Percentiles rank a stretch among this genome's conserved stretches.
Evolutionary conservation across 2,113 vertebrate genomes (phyloP).

Genomic region (Microtus oregoni): DNA sequence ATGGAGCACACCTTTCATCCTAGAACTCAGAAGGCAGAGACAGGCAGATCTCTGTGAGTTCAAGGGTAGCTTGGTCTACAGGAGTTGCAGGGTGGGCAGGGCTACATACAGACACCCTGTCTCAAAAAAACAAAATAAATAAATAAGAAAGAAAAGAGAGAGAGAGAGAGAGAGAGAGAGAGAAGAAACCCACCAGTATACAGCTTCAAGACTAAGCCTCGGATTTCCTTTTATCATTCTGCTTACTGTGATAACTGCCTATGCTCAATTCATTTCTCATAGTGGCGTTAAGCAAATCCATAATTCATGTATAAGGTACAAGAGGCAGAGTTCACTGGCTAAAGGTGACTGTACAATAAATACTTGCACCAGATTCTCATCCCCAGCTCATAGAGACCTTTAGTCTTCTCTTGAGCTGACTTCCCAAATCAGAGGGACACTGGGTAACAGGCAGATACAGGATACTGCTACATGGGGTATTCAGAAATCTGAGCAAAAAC

Average conservation of each 20-base stretch:
- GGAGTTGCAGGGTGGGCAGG: background rate
- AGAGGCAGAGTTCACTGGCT: constrained; percentile 26
- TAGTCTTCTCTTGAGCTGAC: constrained; percentile 18
- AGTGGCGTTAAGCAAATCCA: constrained; percentile 62
- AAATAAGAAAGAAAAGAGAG: background rate
- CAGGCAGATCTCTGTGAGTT: background rate
- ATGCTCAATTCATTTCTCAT: constrained; percentile 61
- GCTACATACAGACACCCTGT: background rate
- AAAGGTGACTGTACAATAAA: constrained; percentile 3
- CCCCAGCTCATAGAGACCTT: background rate
- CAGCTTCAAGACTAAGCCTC: constrained; percentile 30
- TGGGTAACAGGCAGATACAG: background rate
- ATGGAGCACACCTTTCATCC: too few relatives aligned
- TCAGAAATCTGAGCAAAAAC: background rate
- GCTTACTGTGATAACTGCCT: constrained; percentile 50
- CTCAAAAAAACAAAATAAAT: background rate
- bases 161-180: too few relatives aligned
- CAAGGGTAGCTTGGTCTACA: background rate
- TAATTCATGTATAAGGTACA: constrained; percentile 51
- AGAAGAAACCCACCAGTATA: background rate
- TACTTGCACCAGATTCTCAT: background rate
- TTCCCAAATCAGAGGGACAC: constrained; percentile 44
- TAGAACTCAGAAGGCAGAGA: too few relatives aligned
- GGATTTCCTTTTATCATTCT: constrained; percentile 48
- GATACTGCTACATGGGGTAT: background rate